Percentiles rank a stretch among this genome's conserved stretches.
Evolutionary conservation across 1,140 invertebrate genomes (phyloP).

Genomic region (Oscheius sp.): DNA sequence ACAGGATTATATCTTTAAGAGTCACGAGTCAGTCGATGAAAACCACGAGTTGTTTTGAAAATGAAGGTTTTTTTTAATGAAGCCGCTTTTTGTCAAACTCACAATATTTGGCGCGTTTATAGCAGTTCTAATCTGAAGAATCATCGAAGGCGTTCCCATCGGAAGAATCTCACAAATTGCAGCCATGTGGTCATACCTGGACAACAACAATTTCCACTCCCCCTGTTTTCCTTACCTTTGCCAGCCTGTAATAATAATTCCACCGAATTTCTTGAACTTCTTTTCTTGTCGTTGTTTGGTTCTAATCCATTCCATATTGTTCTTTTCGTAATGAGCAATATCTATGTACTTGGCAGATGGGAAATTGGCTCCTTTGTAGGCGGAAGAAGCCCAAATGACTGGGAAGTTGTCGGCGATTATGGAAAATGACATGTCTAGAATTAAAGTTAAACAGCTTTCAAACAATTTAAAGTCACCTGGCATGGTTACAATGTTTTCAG

Average conservation of each 20-base stretch:
- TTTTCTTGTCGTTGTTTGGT: conserved; percentile 13
- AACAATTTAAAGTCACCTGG: background rate
- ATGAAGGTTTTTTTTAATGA: background rate
- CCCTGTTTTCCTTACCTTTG: background rate
- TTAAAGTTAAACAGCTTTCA: background rate
- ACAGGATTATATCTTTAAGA: too few relatives aligned
- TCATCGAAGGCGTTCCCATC: conserved; percentile 35
- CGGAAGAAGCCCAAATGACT: conserved; percentile 38
- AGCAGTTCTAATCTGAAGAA: conserved; percentile 31
- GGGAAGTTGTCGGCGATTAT: conserved; percentile 34
- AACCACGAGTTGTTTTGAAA: conserved; percentile 12
- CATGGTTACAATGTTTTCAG: conserved; percentile 32
- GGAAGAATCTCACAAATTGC: conserved; percentile 37
- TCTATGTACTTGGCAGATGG: conserved; percentile 30
- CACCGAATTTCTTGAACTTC: conserved; percentile 23
- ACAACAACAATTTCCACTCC: background rate
- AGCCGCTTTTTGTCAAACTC: background rate
- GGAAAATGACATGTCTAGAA: conserved; percentile 28
- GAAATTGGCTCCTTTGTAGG: conserved; percentile 39
- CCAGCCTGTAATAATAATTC: conserved; percentile 42
- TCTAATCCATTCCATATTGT: conserved; percentile 33
- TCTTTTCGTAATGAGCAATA: conserved; percentile 28
- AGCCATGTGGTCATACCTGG: conserved; percentile 39
- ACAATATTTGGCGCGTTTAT: conserved; percentile 11
- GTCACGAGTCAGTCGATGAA: too few relatives aligned